Conservation (phyloP, 37 sponge, comb jelly and placozoan genomes). For the Ianthella basta region DNA sequence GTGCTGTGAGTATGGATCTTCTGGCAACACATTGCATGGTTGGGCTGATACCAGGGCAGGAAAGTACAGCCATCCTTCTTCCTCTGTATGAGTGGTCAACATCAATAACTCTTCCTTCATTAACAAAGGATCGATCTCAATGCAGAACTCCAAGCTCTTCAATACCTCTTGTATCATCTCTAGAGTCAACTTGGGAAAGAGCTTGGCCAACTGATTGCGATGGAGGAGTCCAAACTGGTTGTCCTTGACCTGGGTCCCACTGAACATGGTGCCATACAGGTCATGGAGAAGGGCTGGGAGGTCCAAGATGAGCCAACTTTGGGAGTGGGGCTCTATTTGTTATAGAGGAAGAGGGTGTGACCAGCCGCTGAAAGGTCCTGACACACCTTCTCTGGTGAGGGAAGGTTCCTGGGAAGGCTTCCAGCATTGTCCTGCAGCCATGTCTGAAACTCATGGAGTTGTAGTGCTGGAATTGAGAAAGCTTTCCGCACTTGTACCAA, state of each 20-base stretch:
- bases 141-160: background rate
- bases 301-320: background rate
- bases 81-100: background rate
- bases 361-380: too few species aligned
- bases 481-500: too few species aligned
- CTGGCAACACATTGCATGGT: background rate
- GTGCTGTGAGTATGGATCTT: too few species aligned
- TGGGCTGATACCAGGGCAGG: background rate
- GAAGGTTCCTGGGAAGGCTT: too few species aligned
- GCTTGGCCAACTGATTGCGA: background rate
- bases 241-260: background rate
- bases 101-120: background rate
- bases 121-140: background rate
- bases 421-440: too few species aligned
- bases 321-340: background rate
- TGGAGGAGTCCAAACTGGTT: conserved; percentile 13
- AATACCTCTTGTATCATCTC: background rate
- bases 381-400: too few species aligned
- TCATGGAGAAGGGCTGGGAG: background rate
- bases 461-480: too few species aligned
- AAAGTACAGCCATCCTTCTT: background rate
- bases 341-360: background rate
- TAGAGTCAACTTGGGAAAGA: background rate
- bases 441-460: too few species aligned
- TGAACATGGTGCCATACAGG: background rate